Conservation (phyloP, 2,113 vertebrate species). For the Salvelinus namaycush region DNA sequence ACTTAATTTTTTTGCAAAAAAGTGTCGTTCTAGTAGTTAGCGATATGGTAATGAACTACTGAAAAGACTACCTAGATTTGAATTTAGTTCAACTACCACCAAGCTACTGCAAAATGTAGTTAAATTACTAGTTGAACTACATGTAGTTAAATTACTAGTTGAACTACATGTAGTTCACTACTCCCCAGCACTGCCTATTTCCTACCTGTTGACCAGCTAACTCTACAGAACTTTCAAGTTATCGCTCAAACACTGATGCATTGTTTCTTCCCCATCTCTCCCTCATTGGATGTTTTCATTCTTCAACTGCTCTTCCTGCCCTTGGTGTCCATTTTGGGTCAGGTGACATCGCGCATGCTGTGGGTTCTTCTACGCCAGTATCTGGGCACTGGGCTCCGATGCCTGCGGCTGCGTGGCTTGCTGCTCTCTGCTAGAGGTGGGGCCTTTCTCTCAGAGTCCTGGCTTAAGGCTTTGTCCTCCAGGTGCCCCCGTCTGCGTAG, state of each 20-base stretch:
- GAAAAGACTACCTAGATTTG: no score
- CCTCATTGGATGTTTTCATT: constrained; percentile 1
- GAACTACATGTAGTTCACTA: no score
- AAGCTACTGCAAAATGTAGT: no score
- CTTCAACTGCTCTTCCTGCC: constrained; percentile 10
- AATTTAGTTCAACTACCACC: no score
- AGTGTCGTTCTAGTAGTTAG: no score
- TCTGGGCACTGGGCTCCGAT: constrained; percentile 73
- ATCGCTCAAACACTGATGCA: constrained; percentile 4
- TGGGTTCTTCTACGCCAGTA: constrained; percentile 77
- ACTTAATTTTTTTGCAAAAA: no score
- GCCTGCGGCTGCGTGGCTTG: constrained; percentile 71
- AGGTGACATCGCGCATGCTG: constrained; percentile 76
- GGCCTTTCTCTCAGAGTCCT: constrained; percentile 73
- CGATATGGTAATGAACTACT: no score
- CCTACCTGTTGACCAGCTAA: neutral
- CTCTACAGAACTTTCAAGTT: neutral
- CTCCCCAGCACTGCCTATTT: no score
- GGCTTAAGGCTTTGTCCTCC: constrained; percentile 71
- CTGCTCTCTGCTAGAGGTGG: constrained; percentile 73
- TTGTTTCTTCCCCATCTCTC: neutral
- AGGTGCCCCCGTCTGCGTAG: constrained; percentile 74
- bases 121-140: no score
- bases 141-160: no score
- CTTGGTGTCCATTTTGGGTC: constrained; percentile 31